Evolutionary conservation across 2,888 invertebrate genomes (phyloP), one percentile per base, ranked within the genome.

Genomic region (Ariolimax columbianus): DNA sequence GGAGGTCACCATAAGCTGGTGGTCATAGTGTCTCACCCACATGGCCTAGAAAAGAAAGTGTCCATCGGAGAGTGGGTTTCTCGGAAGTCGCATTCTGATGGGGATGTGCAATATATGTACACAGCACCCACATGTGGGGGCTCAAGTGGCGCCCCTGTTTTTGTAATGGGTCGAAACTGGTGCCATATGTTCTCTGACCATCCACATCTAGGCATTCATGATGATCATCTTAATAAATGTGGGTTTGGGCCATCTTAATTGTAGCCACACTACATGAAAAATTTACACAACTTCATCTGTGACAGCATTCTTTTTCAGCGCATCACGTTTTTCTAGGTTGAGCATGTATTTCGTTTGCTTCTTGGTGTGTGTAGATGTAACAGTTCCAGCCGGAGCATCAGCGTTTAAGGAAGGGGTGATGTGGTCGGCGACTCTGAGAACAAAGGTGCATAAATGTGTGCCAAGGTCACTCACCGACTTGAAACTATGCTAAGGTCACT

Each of bases 61-160:
- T 68, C 68, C 14, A 14, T 68, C 6, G 68, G 68, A n/a, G 30
- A n/a, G n/a, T 30, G 30, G 30, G 36, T 68, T 11, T 14, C 14
- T 14, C 19, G 33, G 68, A 68, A 68, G 19, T 30, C 68, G 9
- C 14, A 33, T 14, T 9, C 30, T 26, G 68, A 68, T 33, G 17
- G 68, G 19, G 68, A 68, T 68, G 68, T 68, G 6, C 30, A 68
- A 19, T 68, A 26, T 68, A 6, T 4, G 11, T 68, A 68, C 68
- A 68, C 30, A 11, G n/a, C 68, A 6, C 30, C 68, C 6, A 68
- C 68, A n/a, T 68, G 68, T 30, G 4, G 23, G 19, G 68, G 68
- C 14, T 68, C 33, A 30, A 68, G 68, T 68, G 68, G 68, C 33
- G 68, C 68, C 33, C 68, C 68, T 33, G 68, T 68, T 4, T 68